Base-by-base conservation (phyloP, 2,113 vertebrate genomes). In the Oryzias javanicus region DNA sequence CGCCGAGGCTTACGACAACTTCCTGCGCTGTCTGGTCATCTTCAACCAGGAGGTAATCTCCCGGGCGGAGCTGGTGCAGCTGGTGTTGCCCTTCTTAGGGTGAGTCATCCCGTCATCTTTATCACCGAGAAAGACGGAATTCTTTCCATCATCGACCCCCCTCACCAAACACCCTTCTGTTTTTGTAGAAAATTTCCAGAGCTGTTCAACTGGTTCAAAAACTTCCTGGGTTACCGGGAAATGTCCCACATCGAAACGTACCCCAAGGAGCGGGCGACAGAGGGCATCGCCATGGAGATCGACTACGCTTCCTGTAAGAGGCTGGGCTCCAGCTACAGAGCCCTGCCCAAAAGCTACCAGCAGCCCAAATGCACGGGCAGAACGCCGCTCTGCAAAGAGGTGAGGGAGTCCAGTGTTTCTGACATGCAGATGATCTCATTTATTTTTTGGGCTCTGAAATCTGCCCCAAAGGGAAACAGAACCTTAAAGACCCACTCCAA, bases 31-130 rank as follows among this genome's bases (percentile, higher is more conserved):
- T 83, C 89, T 99, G 80, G 92, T 98, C n/a, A 96, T 99, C 85
- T 99, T 99, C 81, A 99, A 99, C 79, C 96, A 99, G 86, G 96
- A 99, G 84, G 96, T 99, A 49, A 98, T 99, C 59, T 98, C 97
- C 66, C 91, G 96, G 44, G 89, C 95, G 0, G 97, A 99, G 68
- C 94, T 99, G 0, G 97, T 99, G 47, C 97, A 99, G 86, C 91
- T 99, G 18, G 95, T 98, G 64, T 93, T 96, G 70, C 97, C 97
- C 0, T 98, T 98, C 80, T 85, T 99, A 76, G 96, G 96, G 97
- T 99, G 82, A 92, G 94, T 46, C 1, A 14, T 14, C 45, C 14
- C 0, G 4, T 22, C 14, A 0, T 63, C 1, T 14, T 5, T 6
- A n/a, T 14, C 4, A 15, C 18, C 17, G 0, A 1, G 17, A 13